Percentiles rank a stretch among this genome's conserved stretches.
These are phyloP conservation scores for Diorhabda elongata DNA, from an alignment of 1,140 invertebrate species.

Conservation along the genomic window DNA sequence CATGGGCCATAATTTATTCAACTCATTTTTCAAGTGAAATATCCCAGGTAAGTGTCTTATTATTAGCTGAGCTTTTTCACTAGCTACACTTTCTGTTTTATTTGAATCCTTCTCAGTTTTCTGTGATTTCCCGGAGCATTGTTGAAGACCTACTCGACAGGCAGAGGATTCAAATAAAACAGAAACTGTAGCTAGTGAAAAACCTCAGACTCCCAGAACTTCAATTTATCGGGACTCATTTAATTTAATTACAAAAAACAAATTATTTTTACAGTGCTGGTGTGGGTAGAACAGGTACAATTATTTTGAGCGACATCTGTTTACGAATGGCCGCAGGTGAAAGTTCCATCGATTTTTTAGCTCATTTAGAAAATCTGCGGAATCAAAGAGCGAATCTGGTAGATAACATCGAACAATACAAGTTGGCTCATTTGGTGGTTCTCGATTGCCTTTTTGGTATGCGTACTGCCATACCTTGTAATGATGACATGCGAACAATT, in stretches of 20 bases:
- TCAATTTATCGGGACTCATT: too few species aligned
- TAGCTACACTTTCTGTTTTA: too few species aligned
- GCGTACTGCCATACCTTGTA: conserved; percentile 33
- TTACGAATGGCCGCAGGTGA: conserved; percentile 62
- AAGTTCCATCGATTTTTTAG: conserved; percentile 74
- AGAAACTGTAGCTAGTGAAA: too few species aligned
- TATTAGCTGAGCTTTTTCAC: too few species aligned
- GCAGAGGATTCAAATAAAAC: too few species aligned
- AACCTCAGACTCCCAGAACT: too few species aligned
- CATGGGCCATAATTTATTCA: too few species aligned
- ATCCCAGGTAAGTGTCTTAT: too few species aligned
- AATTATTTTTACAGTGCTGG: conserved; percentile 58
- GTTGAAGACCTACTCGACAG: too few species aligned
- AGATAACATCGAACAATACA: conserved; percentile 43
- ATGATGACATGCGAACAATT: conserved; percentile 24
- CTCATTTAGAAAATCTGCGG: conserved; percentile 74
- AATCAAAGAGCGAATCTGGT: conserved; percentile 83
- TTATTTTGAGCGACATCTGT: conserved; percentile 76
- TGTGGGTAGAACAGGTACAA: conserved; percentile 79
- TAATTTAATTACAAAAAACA: not conserved
- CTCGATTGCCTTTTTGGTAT: conserved; percentile 35
- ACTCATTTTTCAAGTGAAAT: too few species aligned
- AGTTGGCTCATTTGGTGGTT: conserved; percentile 41
- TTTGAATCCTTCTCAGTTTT: too few species aligned
- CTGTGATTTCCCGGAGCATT: too few species aligned